These are phyloP conservation scores for Uropsilus gracilis DNA, from an alignment of 2,113 vertebrate species.

Conservation along the genomic window DNA sequence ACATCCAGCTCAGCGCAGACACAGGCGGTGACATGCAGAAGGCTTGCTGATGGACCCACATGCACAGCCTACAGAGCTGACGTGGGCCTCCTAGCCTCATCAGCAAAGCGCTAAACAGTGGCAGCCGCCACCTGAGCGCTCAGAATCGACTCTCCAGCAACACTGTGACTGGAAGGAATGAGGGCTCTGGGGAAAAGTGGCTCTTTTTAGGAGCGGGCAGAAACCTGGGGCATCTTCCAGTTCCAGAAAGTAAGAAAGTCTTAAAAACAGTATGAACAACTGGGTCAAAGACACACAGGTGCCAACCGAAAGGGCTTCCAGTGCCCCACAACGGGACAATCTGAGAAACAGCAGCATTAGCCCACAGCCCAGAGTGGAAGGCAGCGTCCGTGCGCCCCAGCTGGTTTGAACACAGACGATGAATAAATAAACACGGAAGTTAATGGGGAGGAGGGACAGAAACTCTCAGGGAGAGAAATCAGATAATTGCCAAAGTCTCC, in stretches of 20 bases:
- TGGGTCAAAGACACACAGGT: neutral
- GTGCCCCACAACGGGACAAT: neutral
- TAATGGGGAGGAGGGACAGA: neutral
- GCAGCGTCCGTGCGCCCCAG: neutral
- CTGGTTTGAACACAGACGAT: rapidly evolving
- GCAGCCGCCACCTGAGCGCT: no score
- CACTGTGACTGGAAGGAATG: neutral
- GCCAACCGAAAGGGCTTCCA: neutral
- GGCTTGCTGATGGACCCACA: rapidly evolving
- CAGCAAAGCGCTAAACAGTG: neutral
- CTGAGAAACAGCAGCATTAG: neutral
- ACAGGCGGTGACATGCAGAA: rapidly evolving
- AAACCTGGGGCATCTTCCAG: neutral
- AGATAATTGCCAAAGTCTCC: neutral
- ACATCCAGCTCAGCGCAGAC: rapidly evolving
- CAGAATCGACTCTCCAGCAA: neutral
- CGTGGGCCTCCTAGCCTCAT: neutral
- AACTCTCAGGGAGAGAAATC: neutral
- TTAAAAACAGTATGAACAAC: no score
- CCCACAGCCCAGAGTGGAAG: neutral
- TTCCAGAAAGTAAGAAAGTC: neutral
- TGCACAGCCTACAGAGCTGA: rapidly evolving
- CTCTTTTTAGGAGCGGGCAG: neutral
- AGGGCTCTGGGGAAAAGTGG: neutral
- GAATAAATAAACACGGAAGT: neutral